phyloP scores from a whole-genome alignment of 2,113 vertebrate genomes.

The Podilymbus podiceps region DNA sequence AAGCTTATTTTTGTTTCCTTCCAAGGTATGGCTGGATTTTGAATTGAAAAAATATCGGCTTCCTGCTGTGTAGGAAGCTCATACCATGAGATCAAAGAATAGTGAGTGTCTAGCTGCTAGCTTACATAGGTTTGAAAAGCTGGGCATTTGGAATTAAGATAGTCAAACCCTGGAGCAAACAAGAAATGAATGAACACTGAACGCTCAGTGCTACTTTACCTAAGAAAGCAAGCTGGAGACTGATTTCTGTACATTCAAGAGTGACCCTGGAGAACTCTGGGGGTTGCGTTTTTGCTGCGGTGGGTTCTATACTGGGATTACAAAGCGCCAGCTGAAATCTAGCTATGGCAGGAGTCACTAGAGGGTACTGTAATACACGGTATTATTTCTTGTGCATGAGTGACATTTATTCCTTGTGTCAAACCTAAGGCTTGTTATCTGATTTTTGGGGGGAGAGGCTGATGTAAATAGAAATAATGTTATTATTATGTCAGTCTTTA shows the following conservation, averaged over 20 bases:
- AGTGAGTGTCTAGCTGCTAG: slow-evolving; percentile 4
- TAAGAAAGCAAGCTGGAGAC: not conserved
- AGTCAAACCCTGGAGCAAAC: not conserved
- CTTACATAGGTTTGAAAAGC: not conserved
- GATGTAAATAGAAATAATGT: not conserved
- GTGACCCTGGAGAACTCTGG: not conserved
- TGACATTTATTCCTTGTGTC: not conserved
- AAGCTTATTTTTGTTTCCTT: slow-evolving; percentile 65
- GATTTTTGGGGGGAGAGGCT: not conserved
- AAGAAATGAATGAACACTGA: not conserved
- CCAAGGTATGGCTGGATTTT: slow-evolving; percentile 43
- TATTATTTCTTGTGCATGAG: not conserved
- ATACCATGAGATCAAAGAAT: slow-evolving; percentile 28
- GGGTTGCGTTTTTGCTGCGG: not conserved
- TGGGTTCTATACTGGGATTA: not conserved
- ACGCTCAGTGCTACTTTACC: not conserved
- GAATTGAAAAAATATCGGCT: slow-evolving; percentile 39
- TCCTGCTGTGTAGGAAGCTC: slow-evolving; percentile 47
- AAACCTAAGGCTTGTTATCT: not conserved
- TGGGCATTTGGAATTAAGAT: slow-evolving; percentile 10
- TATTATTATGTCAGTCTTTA: not conserved
- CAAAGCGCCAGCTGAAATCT: not conserved
- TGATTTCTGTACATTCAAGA: not conserved
- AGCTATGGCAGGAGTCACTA: slow-evolving; percentile 47
- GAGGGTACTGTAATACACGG: slow-evolving; percentile 55